Evolutionary conservation across 2,113 vertebrate genomes (phyloP), one percentile per base, ranked within the genome.

Genomic region (Misgurnus anguillicaudatus): DNA sequence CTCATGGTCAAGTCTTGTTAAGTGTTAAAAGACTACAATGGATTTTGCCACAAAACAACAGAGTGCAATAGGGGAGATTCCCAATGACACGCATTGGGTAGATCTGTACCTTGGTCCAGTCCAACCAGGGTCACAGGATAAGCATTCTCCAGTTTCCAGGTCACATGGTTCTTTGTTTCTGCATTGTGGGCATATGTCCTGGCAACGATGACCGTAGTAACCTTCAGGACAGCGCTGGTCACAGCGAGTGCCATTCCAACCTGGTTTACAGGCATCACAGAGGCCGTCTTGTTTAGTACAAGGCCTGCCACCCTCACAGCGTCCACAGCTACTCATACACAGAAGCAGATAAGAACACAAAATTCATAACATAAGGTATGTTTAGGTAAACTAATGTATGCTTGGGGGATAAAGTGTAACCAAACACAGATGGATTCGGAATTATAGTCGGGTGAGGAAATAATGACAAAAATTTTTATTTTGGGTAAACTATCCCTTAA

Each of bases 201-300:
- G 81, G 84, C 98, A 99, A 79, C 76, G 88, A 5, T 94, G 87
- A 0, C 98, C 97, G 1, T 95, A 87, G 78, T 87, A 92, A 55
- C 96, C 96, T 0, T 85, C 31, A 0, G 80, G 73, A 48, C 98
- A 99, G 4, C 66, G 89, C 36, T 85, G 90, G 75, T 94, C 86
- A 66, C 98, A 99, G 8, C 57, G 94, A 0, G 94, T 95, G 0
- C 96, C 95, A 0, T 93, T 96, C 96, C 96, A 98, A 66, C 98
- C 98, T 0, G 94, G 90, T 51, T 91, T 86, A 16, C 98, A 99
- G 79, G 93, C 91, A 1, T 71, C 80, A 75, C 98, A 99, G 76
- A 78, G 85, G 0, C 98, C 98, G 0, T 96, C 93, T n/a, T 91
- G 83, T 0, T 87, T 73, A 0, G 94, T 94, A 81, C 98, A 99